These are phyloP conservation scores for Capromys pilorides DNA, from an alignment of 2,797 vertebrate species.

Conservation along the genomic window DNA sequence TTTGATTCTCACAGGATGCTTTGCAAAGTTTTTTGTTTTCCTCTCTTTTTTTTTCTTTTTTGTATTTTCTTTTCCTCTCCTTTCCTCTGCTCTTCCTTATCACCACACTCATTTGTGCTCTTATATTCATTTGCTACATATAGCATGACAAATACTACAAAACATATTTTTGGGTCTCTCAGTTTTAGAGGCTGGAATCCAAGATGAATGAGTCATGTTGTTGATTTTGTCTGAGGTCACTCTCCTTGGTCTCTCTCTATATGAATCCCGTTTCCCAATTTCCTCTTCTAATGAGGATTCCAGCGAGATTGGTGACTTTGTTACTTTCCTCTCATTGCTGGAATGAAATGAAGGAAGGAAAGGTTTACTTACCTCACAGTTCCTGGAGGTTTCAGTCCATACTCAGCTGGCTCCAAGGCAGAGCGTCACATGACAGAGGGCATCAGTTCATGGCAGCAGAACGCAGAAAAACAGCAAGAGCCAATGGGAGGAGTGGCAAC, in stretches of 20 bases:
- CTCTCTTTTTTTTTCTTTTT: too few relatives aligned
- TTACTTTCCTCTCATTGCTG: too few relatives aligned
- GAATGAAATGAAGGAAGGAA: too few relatives aligned
- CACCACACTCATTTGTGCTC: neutral
- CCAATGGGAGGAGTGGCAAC: too few relatives aligned
- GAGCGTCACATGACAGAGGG: too few relatives aligned
- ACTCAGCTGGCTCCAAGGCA: too few relatives aligned
- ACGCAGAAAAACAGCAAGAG: too few relatives aligned
- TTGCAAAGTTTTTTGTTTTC: neutral
- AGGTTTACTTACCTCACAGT: too few relatives aligned
- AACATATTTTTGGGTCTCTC: neutral
- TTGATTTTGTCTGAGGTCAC: neutral
- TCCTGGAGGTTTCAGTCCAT: too few relatives aligned
- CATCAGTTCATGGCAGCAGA: too few relatives aligned
- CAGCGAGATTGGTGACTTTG: neutral
- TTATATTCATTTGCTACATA: neutral
- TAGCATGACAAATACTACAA: neutral
- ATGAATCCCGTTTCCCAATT: neutral
- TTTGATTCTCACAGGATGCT: neutral
- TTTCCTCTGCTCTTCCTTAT: neutral
- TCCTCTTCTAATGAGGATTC: neutral
- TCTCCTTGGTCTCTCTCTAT: neutral
- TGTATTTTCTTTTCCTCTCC: too few relatives aligned
- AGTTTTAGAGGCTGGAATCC: neutral
- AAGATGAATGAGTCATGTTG: neutral